Evolutionary conservation across 2,113 vertebrate species (phyloP).

Genomic region (Tachuris rubrigastra): DNA sequence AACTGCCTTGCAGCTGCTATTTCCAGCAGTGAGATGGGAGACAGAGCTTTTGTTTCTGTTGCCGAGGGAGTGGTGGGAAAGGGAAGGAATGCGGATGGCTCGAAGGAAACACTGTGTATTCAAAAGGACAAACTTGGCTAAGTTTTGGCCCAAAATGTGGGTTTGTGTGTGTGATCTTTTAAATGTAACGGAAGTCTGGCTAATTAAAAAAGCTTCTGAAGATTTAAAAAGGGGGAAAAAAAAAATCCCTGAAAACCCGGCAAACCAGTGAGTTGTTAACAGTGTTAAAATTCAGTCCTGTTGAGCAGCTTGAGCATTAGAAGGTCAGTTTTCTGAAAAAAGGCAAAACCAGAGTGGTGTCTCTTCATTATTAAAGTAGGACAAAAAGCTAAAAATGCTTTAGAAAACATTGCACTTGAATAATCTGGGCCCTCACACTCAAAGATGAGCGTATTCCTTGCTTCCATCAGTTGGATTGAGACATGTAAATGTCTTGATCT

Average conservation of each 20-base stretch:
- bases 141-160: constrained; percentile 42
- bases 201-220: constrained; percentile 45
- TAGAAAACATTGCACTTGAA: background rate
- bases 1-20: constrained; percentile 19
- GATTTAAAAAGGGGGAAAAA: background rate
- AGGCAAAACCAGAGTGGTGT: background rate
- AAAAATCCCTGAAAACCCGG: background rate
- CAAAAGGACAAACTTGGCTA: constrained; percentile 25
- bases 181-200: constrained; percentile 50
- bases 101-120: constrained; percentile 18
- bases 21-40: constrained; percentile 8
- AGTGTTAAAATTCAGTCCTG: constrained; percentile 13
- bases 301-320: background rate
- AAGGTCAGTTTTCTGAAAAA: background rate
- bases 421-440: background rate
- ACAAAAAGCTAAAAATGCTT: background rate
- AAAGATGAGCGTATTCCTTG: background rate
- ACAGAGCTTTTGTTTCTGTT: constrained; percentile 68
- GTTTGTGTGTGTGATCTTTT: constrained; percentile 41
- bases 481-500: background rate
- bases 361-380: background rate
- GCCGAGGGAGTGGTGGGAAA: constrained; percentile 48
- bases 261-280: background rate
- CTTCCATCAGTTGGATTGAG: background rate
- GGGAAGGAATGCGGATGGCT: constrained; percentile 48